Evolutionary conservation across 2,113 vertebrate species (phyloP), one percentile per base, ranked within the genome.

Genomic region (Percina caprodes): DNA sequence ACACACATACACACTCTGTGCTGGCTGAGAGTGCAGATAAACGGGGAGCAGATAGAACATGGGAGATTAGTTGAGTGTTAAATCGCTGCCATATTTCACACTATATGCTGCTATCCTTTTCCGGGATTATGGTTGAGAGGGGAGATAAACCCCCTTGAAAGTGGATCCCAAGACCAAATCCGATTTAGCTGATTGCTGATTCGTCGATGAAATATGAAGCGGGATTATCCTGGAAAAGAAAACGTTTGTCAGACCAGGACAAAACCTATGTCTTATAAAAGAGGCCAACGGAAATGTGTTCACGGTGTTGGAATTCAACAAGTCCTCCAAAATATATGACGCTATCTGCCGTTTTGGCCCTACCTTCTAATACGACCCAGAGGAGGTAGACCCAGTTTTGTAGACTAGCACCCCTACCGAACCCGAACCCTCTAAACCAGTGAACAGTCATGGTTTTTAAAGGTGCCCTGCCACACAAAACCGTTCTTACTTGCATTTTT

Each of bases 1-100:
- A n/a, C n/a, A n/a, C n/a, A n/a, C n/a, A n/a, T n/a, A n/a, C n/a
- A n/a, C 30, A 30, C 78, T 75, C 74, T 69, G 51, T 30, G 67
- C 77, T 68, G 79, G 30, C 67, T 26, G 49, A 71, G 61, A 39
- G 63, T n/a, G n/a, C 65, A 79, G 60, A 90, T 76, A 86, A 79
- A 86, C 74, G 61, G 5, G 39, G 77, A 81, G 67, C 73, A 76
- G 62, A 83, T 68, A 69, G 35, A 87, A 80, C 46, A 71, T 42
- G 66, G 45, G 75, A 87, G 86, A 85, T 86, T 84, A 86, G 86
- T 71, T 76, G 61, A 69, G 61, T 85, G 72, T 79, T 70, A 67
- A 90, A 86, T 79, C 7, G n/a, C 74, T 74, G 70, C 51, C 71
- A 77, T 75, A 80, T 87, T 74, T 78, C 14, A 51, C 11, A 2